Evolutionary conservation across 1,140 invertebrate genomes (phyloP).

Genomic region (Ganaspis sp.): DNA sequence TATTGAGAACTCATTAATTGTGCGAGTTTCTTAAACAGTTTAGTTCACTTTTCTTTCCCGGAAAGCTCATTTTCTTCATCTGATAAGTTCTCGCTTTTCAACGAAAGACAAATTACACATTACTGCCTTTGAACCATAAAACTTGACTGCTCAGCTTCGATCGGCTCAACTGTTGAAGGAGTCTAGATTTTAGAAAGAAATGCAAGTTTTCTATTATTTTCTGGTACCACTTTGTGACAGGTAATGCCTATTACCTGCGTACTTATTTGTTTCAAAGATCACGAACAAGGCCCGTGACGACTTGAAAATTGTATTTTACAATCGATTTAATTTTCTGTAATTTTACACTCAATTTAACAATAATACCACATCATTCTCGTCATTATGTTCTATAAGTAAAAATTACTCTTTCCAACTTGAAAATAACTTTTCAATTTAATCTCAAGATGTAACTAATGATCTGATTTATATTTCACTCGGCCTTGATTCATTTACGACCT

Average conservation of each 20-base stretch:
- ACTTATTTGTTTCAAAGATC: conserved; percentile 10
- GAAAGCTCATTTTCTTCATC: background rate
- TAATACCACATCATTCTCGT: background rate
- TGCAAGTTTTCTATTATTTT: background rate
- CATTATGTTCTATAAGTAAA: too few relatives aligned
- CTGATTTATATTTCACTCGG: background rate
- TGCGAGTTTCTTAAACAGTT: background rate
- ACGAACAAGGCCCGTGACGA: conserved; percentile 12
- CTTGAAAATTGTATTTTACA: background rate
- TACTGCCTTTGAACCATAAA: background rate
- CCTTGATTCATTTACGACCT: background rate
- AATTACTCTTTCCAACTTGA: background rate
- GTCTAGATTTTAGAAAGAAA: background rate
- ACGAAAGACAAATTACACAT: conserved; percentile 16
- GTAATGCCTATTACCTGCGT: background rate
- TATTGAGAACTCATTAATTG: background rate
- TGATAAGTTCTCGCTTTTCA: conserved; percentile 24
- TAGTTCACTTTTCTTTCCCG: background rate
- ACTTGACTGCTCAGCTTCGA: conserved; percentile 4
- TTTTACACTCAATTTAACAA: background rate
- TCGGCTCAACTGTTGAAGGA: background rate
- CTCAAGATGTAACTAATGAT: background rate
- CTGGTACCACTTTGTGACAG: conserved; percentile 17
- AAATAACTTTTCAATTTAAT: background rate
- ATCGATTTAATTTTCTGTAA: background rate